phyloP scores from a whole-genome alignment of 2,888 invertebrate genomes.

The Endomychus coccineus region DNA sequence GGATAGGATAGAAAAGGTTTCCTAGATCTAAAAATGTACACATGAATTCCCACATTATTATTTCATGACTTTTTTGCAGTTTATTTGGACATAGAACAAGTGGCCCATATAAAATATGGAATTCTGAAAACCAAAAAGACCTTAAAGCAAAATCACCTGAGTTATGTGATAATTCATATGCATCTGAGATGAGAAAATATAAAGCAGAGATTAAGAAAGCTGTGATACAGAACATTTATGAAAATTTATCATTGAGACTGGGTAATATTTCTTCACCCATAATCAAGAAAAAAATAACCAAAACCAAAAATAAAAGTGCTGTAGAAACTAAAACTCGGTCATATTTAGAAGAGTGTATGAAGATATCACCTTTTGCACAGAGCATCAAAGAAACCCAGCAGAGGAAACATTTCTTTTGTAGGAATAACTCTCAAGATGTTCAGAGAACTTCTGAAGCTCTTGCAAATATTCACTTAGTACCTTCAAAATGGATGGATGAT shows the following conservation, averaged over 20 bases:
- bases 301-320: background rate
- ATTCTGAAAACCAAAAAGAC: background rate
- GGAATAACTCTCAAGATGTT: slow-evolving; percentile 8
- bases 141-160: background rate
- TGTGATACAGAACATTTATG: slow-evolving; percentile 29
- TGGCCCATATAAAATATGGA: slow-evolving; percentile 11
- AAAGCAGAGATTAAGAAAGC: slow-evolving; percentile 20
- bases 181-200: slow-evolving; percentile 5
- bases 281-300: slow-evolving; percentile 17
- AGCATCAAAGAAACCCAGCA: slow-evolving; percentile 18
- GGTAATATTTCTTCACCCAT: slow-evolving; percentile 16
- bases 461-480: slow-evolving; percentile 16
- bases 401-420: slow-evolving; percentile 17
- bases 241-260: slow-evolving; percentile 21
- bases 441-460: slow-evolving; percentile 13
- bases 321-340: slow-evolving; percentile 5
- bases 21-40: too few relatives aligned
- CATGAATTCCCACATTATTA: too few relatives aligned
- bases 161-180: background rate
- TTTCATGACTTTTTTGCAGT: slow-evolving; percentile 13
- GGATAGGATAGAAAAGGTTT: too few relatives aligned
- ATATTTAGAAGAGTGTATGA: slow-evolving; percentile 15
- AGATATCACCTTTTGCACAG: slow-evolving; percentile 23
- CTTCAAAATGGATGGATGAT: slow-evolving; percentile 18
- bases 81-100: slow-evolving; percentile 13